Base-by-base conservation (phyloP, 1,140 invertebrate genomes). In the Tenebrio molitor region DNA sequence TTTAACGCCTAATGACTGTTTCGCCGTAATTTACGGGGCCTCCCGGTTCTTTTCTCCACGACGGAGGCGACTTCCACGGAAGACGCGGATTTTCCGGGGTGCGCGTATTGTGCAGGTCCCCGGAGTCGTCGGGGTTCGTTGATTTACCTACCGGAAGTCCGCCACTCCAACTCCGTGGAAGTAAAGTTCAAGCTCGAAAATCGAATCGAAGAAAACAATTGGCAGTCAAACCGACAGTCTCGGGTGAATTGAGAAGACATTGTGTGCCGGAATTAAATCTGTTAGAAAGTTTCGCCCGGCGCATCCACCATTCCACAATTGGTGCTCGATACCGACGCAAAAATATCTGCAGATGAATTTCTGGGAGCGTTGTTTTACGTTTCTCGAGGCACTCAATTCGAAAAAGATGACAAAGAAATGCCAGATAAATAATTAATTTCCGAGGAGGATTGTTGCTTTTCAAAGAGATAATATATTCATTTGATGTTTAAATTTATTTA, bases 1-100 rank as follows among this genome's bases (percentile, higher is more conserved):
- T 71, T 71, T 63, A 71, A 23, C 58, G 44, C 69, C 36, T 71
- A 71, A 71, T 71, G 69, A 71, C 33, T 71, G 53, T 44, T 71
- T 41, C 69, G 29, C 12, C 64, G 69, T 71, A 71, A 71, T 71
- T 71, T 53, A 71, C 69, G 41, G 42, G 69, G 50, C 69, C 1
- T 29, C 16, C n/a, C 17, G 14, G 41, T 41, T 44, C 29, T 53
- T 50, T 46, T 69, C 46, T 33, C 8, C 25, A 29, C 25, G 25
- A 3, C 25, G 3, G 25, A 29, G 25, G 3, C 25, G 25, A 8
- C 25, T 29, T 3, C 25, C 25, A 8, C 25, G 3, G 25, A 29
- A 8, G 25, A 29, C 8, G 3, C 25, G 25, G 25, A 29, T 29
- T 29, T 29, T 4, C 25, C 25, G 25, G 25, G 25, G 8, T 4